phyloP scores from a whole-genome alignment of 2,888 invertebrate species.

The Chloroclystis v-ata region DNA sequence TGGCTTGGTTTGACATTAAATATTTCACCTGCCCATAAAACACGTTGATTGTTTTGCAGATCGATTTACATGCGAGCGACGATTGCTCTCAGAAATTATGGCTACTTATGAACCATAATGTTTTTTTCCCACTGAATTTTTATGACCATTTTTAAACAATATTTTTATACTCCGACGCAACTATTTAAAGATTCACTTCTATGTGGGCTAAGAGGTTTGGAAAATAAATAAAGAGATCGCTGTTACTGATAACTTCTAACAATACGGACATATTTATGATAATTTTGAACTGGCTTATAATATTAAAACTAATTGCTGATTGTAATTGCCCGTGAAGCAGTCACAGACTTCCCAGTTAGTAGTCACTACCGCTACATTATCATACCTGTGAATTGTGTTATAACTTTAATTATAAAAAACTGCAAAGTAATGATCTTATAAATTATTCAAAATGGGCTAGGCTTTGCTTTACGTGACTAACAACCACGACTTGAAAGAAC shows the following conservation, averaged over 20 bases:
- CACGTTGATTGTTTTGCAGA: conserved; percentile 48
- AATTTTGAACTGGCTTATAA: conserved; percentile 13
- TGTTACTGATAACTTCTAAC: conserved; percentile 4
- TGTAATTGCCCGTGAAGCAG: conserved; percentile 16
- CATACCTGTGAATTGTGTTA: conserved; percentile 4
- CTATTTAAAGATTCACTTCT: background rate
- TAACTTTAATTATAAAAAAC: background rate
- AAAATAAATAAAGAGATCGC: conserved; percentile 2
- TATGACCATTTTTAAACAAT: background rate
- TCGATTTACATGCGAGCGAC: conserved; percentile 22
- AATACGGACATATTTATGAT: conserved; percentile 18
- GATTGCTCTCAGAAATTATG: conserved; percentile 1
- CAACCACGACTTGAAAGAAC: too few species aligned
- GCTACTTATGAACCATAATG: background rate
- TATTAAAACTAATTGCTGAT: conserved; percentile 12
- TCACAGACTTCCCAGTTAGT: conserved; percentile 9
- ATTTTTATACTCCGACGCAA: background rate
- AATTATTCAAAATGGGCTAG: too few species aligned
- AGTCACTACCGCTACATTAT: conserved; percentile 10
- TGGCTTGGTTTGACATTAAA: conserved; percentile 38
- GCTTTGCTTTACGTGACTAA: too few species aligned
- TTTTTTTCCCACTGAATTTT: background rate
- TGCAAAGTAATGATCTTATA: too few species aligned
- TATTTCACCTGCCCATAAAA: conserved; percentile 57
- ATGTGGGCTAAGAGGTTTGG: background rate